Conservation (phyloP, 1,140 invertebrate genomes). For the Sminthurides bifidus region DNA sequence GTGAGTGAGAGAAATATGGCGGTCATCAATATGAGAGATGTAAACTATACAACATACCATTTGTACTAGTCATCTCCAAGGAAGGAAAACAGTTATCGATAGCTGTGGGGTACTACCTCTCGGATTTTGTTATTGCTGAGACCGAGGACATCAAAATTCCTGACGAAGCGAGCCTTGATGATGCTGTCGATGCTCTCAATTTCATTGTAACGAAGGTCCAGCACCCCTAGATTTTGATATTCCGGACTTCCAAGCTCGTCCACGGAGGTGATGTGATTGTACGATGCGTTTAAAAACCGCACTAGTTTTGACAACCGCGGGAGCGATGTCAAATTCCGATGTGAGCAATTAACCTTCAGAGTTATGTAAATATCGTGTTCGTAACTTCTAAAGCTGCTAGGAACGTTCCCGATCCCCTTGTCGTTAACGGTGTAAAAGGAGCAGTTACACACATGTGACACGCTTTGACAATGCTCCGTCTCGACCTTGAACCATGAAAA, state of each 20-base stretch:
- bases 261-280: constrained; percentile 11
- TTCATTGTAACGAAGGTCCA: constrained; percentile 12
- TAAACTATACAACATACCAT: not conserved
- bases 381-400: not conserved
- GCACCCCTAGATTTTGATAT: constrained; percentile 11
- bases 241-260: constrained; percentile 1
- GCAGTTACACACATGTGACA: not conserved
- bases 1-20: constrained; percentile 14
- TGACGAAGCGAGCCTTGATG: constrained; percentile 2
- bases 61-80: not conserved
- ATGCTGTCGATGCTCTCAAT: constrained; percentile 6
- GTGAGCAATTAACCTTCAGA: constrained; percentile 17
- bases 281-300: constrained; percentile 3
- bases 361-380: constrained; percentile 12
- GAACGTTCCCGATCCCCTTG: not conserved
- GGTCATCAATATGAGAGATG: no score
- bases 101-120: constrained; percentile 1
- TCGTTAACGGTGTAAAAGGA: not conserved
- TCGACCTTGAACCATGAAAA: not conserved
- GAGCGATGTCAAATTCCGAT: constrained; percentile 3
- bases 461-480: not conserved
- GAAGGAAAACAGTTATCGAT: not conserved
- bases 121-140: constrained; percentile 9
- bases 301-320: constrained; percentile 14
- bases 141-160: constrained; percentile 10